Percentiles rank a stretch among this genome's conserved stretches.
Evolutionary conservation across 2,797 vertebrate genomes (phyloP).

Genomic region (Lacerta agilis): DNA sequence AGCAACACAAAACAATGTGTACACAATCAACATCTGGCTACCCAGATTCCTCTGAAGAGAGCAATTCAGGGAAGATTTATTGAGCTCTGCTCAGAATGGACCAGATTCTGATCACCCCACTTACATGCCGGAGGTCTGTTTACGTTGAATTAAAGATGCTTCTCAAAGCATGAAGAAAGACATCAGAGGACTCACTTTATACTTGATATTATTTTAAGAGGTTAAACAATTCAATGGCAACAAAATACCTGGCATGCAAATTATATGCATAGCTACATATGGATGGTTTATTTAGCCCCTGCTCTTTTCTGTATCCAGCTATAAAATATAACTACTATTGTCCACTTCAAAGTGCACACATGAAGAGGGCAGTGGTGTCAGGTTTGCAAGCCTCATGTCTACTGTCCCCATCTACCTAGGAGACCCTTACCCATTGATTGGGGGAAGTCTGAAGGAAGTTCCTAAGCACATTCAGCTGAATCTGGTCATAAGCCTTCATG

Average conservation of each 20-base stretch:
- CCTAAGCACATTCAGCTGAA: no score
- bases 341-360: no score
- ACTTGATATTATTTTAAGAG: not conserved
- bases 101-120: constrained; percentile 45
- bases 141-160: not conserved
- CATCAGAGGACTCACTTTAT: not conserved
- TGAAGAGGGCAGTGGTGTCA: no score
- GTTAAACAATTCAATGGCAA: not conserved
- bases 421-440: no score
- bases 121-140: constrained; percentile 11
- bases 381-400: no score
- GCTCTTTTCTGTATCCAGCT: not conserved
- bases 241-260: not conserved
- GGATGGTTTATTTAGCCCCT: not conserved
- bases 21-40: constrained; percentile 91
- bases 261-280: not conserved
- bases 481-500: no score
- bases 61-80: constrained; percentile 77
- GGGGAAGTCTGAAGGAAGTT: no score
- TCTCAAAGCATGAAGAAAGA: not conserved
- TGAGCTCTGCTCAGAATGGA: constrained; percentile 64
- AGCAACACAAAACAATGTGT: constrained; percentile 90
- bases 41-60: constrained; percentile 80
- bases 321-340: not conserved
- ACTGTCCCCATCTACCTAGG: no score